Base-by-base conservation (phyloP, 2,797 vertebrate genomes). In the Centroberyx gerrardi region DNA sequence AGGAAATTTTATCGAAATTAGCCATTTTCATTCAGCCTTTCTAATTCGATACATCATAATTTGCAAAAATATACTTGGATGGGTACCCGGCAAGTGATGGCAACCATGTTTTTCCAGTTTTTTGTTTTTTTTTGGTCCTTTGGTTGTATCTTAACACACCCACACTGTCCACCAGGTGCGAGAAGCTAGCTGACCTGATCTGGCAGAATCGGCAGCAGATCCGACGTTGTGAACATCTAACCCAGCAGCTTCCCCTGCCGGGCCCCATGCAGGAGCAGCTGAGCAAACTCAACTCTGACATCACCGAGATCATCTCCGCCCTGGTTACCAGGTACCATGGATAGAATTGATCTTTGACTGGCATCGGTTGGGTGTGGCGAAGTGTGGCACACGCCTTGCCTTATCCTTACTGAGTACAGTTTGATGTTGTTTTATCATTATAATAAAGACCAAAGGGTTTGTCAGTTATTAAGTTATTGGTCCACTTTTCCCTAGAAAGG, bases 201-300 rank as follows among this genome's bases (percentile, higher is more conserved):
- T 98, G 97, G 96, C 97, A 99, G 93, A 99, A 98, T 90, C 91
- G 97, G 69, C 97, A 98, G 90, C 97, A 97, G 92, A 96, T 97
- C 64, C 93, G 96, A 5, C 93, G 97, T 22, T 97, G 96, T 0
- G 97, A 98, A 87, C 97, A 99, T 88, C 89, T 98, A 12, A 97
- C 96, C 42, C 97, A 98, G 88, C 98, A 99, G 92, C 95, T 97
- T 65, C 97, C 97, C 0, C 96, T 99, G 85, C 96, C 97, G 0
- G 97, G 98, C 12, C 96, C 96, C 0, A 97, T 97, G 88, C 97
- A 98, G 74, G 96, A 98, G 75, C 95, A 97, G 86, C 95, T 98
- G 65, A 95, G 93, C 0, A 97, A 98, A 72, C 95, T 98, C 58
- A 98, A 97, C 0, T 68, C 94, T 78, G 97, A 96, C 76, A 96